Base-by-base conservation (phyloP, 2,888 invertebrate genomes). In the Drosophila mimetica region DNA sequence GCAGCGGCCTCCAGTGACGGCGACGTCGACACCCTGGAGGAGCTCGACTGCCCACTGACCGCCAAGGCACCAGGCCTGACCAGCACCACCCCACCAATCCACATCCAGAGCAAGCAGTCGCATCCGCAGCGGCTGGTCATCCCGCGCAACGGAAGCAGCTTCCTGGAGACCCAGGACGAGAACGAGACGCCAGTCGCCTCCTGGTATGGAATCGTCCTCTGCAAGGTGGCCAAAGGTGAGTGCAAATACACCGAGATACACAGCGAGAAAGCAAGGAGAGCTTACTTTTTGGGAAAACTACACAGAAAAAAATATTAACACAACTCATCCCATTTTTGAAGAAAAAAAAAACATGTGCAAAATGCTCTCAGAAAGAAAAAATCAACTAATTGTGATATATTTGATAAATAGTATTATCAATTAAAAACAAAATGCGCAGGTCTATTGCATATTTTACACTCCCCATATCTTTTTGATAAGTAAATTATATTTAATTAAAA, bases 201-300 rank as follows among this genome's bases (percentile, higher is more conserved):
- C 60, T 92, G 94, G 93, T 95, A 94, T 91, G 95, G 95, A 79
- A 93, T 95, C 81, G 95, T 94, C 81, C 92, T 95, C 91, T 95
- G 95, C 93, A 94, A 94, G 91, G 93, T 94, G 90, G 94, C 94
- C 90, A 95, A 95, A 94, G 42, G 42, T 44, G 18, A 44, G 42
- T 44, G 22, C 22, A n/a, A n/a, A n/a, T n/a, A n/a, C n/a, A n/a
- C n/a, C n/a, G n/a, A n/a, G n/a, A n/a, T n/a, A n/a, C n/a, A n/a
- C n/a, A n/a, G n/a, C n/a, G n/a, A n/a, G n/a, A n/a, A n/a, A n/a
- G n/a, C n/a, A n/a, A n/a, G n/a, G n/a, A n/a, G n/a, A n/a, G n/a
- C n/a, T n/a, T n/a, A n/a, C n/a, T n/a, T n/a, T n/a, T n/a, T n/a
- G n/a, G n/a, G n/a, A n/a, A n/a, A n/a, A n/a, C n/a, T n/a, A 25